Percentiles rank a stretch among this genome's conserved stretches.
These are phyloP conservation scores for Stictocephala bisonia DNA, from an alignment of 2,888 invertebrate genomes.

Conservation along the genomic window DNA sequence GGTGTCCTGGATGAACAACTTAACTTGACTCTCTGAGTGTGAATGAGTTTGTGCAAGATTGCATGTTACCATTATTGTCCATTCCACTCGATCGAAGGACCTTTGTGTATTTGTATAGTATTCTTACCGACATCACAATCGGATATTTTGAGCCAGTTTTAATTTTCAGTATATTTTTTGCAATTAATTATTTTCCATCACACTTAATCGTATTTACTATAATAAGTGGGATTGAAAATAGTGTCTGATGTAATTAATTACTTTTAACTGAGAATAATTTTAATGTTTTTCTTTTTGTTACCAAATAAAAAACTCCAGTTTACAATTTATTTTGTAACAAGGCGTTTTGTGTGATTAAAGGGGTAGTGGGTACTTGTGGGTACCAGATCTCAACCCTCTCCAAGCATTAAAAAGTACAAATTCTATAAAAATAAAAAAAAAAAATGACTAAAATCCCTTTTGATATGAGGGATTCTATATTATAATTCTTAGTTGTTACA, in stretches of 20 bases:
- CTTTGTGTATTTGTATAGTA: conserved; percentile 19
- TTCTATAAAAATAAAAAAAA: conserved; percentile 41
- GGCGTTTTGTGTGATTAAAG: neutral
- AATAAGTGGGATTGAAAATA: neutral
- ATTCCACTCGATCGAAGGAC: conserved; percentile 28
- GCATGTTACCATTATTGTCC: conserved; percentile 30
- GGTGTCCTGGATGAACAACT: neutral
- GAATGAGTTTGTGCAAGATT: conserved; percentile 11
- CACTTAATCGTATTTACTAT: neutral
- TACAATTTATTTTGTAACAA: neutral
- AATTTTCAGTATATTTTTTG: conserved; percentile 3
- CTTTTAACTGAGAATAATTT: neutral
- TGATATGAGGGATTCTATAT: conserved; percentile 7
- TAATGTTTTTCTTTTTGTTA: conserved; percentile 10
- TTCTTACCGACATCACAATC: conserved; percentile 32
- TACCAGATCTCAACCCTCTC: conserved; percentile 48
- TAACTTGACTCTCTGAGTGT: conserved; percentile 1
- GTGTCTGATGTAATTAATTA: neutral
- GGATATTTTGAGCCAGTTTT: conserved; percentile 24
- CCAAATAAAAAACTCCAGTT: neutral
- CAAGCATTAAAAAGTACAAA: conserved; percentile 48
- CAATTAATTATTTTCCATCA: conserved; percentile 29
- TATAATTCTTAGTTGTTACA: conserved; percentile 20
- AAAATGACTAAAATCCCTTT: conserved; percentile 19
- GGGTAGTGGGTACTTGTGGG: conserved; percentile 47